Conservation (phyloP, 2,113 vertebrate genomes). For the Triplophysa siluroides region DNA sequence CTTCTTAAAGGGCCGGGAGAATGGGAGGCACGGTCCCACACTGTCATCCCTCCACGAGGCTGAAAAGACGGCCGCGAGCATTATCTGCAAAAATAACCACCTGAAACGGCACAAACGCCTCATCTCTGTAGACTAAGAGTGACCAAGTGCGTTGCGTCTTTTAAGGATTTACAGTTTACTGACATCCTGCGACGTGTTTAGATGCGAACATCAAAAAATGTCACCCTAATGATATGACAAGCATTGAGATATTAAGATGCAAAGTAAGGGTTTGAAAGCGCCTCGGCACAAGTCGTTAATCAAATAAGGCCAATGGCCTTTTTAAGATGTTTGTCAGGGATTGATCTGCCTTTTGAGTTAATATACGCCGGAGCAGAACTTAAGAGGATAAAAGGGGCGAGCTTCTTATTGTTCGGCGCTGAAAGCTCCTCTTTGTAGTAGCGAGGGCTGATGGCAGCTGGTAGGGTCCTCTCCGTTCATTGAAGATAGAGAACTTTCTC, state of each 20-base stretch:
- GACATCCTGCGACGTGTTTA: constrained; percentile 15
- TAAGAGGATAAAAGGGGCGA: constrained; percentile 69
- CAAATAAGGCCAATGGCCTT: constrained; percentile 63
- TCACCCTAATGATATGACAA: constrained; percentile 17
- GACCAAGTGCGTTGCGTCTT: background rate
- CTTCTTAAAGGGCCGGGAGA: constrained; percentile 69
- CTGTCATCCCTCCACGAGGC: constrained; percentile 71
- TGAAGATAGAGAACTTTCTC: constrained; percentile 77
- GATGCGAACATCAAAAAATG: background rate
- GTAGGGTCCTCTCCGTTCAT: constrained; percentile 79
- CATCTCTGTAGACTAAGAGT: constrained; percentile 66
- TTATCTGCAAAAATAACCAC: constrained; percentile 74
- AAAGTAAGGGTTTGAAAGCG: constrained; percentile 18
- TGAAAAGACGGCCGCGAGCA: constrained; percentile 74
- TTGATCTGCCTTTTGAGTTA: constrained; percentile 71
- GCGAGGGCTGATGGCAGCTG: constrained; percentile 78
- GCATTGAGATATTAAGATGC: constrained; percentile 22
- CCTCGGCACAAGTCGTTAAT: constrained; percentile 50
- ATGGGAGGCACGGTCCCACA: constrained; percentile 71
- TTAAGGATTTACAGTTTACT: background rate
- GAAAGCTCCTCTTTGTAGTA: constrained; percentile 77
- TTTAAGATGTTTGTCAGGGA: constrained; percentile 68
- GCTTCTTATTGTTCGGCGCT: constrained; percentile 74
- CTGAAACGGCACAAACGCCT: constrained; percentile 61
- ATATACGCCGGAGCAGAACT: constrained; percentile 68